phyloP scores from a whole-genome alignment of 2,888 invertebrate genomes.

The Cephonodes hylas region DNA sequence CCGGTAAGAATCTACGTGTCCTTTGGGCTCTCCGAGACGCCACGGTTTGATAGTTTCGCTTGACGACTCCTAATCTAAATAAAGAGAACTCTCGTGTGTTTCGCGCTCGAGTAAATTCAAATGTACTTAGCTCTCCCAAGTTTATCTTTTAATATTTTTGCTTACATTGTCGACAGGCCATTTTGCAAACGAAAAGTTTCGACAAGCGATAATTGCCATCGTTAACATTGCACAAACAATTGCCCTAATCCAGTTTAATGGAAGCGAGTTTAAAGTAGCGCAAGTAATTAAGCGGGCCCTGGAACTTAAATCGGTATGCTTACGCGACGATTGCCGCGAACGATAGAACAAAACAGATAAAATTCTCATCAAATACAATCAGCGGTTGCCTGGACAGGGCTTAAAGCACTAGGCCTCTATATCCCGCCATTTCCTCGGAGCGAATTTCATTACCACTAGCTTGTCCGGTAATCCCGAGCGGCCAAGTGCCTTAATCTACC shows the following conservation, averaged over 20 bases:
- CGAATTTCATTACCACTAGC: constrained; percentile 79
- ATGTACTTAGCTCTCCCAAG: not conserved
- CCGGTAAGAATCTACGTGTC: constrained; percentile 45
- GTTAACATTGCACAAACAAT: constrained; percentile 27
- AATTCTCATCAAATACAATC: constrained; percentile 79
- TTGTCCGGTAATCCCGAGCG: constrained; percentile 68
- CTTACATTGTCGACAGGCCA: not conserved
- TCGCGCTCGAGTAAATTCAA: not conserved
- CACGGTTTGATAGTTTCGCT: constrained; percentile 46
- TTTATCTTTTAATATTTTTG: not conserved
- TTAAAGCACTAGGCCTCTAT: constrained; percentile 71
- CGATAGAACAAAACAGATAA: constrained; percentile 71
- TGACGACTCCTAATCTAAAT: constrained; percentile 34
- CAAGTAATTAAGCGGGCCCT: constrained; percentile 54
- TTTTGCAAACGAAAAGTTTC: constrained; percentile 14
- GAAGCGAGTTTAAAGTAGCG: constrained; percentile 42
- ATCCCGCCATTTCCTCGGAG: constrained; percentile 69
- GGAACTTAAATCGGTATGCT: constrained; percentile 61
- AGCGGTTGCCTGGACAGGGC: constrained; percentile 70
- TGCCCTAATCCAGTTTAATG: constrained; percentile 20
- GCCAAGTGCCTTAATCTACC: constrained; percentile 75
- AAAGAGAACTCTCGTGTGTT: constrained; percentile 29
- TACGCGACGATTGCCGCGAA: constrained; percentile 50
- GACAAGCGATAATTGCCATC: constrained; percentile 13
- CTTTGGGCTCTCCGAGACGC: constrained; percentile 40